Conservation (phyloP, 2,888 invertebrate species). For the Drosophila meridiana region DNA sequence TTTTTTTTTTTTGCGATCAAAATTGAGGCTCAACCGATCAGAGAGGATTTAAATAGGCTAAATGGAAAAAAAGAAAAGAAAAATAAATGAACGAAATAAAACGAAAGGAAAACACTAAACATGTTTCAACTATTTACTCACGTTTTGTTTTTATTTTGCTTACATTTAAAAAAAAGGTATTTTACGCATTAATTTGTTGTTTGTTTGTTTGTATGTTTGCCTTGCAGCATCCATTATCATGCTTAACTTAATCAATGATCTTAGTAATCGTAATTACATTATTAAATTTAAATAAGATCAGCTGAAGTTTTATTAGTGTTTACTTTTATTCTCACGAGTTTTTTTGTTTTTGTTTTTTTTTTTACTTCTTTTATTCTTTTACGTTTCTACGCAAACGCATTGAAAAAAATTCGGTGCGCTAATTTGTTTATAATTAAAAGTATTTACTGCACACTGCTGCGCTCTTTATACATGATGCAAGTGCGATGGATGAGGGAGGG, state of each 20-base stretch:
- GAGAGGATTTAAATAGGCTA: constrained; percentile 52
- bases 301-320: constrained; percentile 62
- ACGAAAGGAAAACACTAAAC: constrained; percentile 37
- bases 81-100: constrained; percentile 23
- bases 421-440: constrained; percentile 67
- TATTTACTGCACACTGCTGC: constrained; percentile 64
- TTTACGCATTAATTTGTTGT: constrained; percentile 68
- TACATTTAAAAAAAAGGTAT: constrained; percentile 70
- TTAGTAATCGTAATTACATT: constrained; percentile 74
- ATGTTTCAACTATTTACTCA: constrained; percentile 69
- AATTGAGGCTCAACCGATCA: constrained; percentile 44
- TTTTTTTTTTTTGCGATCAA: constrained; percentile 31
- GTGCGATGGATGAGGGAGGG: constrained; percentile 21
- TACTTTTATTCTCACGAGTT: constrained; percentile 46
- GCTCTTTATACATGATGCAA: constrained; percentile 69
- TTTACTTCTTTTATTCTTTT: constrained; percentile 9
- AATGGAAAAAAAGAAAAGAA: constrained; percentile 23
- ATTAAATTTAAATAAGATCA: constrained; percentile 75
- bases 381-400: constrained; percentile 58
- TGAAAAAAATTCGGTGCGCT: constrained; percentile 66
- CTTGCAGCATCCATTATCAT: constrained; percentile 58
- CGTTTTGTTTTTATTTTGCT: constrained; percentile 68
- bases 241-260: constrained; percentile 76
- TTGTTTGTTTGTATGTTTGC: constrained; percentile 62
- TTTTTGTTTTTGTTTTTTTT: constrained; percentile 22